Conservation (phyloP, 2,797 vertebrate genomes). For the Molossus alvarezi region DNA sequence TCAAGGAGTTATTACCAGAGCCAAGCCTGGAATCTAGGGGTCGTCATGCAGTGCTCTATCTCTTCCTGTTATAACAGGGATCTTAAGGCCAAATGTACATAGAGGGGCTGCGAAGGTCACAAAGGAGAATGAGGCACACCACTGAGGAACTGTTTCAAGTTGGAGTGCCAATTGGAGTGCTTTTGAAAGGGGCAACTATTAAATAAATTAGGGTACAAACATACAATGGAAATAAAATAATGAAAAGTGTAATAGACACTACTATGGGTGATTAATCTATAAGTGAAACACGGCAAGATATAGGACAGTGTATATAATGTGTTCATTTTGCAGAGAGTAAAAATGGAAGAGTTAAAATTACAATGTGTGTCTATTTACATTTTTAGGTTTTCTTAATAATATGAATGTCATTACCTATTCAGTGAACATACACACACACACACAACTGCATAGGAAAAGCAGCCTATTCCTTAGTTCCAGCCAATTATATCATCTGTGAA, state of each 20-base stretch:
- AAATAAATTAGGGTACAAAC: not conserved
- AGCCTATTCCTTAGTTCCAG: not conserved
- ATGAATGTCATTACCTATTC: not conserved
- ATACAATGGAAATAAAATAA: slow-evolving; percentile 17
- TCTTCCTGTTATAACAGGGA: not conserved
- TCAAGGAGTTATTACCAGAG: not conserved
- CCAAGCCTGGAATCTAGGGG: not conserved
- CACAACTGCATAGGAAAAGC: not conserved
- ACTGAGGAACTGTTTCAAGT: not conserved
- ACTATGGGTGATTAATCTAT: not conserved
- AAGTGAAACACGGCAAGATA: not conserved
- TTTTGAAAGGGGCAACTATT: not conserved
- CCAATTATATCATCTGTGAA: not conserved
- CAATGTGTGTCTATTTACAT: not conserved
- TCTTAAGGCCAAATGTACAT: not conserved
- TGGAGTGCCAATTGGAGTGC: not conserved
- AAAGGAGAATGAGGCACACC: not conserved
- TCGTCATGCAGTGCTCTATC: not conserved
- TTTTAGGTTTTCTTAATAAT: slow-evolving; percentile 25
- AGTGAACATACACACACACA: not conserved
- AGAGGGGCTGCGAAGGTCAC: not conserved
- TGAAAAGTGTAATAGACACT: not conserved
- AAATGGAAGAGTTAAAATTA: not conserved
- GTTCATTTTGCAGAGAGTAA: not conserved
- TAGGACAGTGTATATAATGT: not conserved